Evolutionary conservation across 2,888 invertebrate genomes (phyloP).

Genomic region (Dermolepida albohirtum): DNA sequence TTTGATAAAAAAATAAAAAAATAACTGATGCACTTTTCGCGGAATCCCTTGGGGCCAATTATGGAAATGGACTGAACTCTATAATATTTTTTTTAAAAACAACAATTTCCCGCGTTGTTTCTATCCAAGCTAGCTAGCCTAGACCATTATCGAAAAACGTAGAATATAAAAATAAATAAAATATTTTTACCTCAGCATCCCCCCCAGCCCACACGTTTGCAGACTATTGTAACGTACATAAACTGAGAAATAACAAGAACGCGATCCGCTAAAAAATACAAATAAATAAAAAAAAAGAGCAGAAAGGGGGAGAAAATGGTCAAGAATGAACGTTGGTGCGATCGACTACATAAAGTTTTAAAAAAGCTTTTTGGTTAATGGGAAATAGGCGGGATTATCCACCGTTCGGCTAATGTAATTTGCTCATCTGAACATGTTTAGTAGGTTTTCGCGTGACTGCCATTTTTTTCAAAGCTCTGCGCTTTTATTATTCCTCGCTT

Average conservation of each 20-base stretch:
- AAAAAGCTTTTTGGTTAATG: conserved; percentile 65
- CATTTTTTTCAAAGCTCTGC: conserved; percentile 59
- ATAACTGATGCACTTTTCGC: no score
- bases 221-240: no score
- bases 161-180: conserved; percentile 17
- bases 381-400: conserved; percentile 63
- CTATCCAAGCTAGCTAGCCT: conserved; percentile 1
- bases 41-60: conserved; percentile 12
- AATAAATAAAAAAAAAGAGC: conserved; percentile 9
- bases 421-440: conserved; percentile 65
- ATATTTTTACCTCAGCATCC: conserved; percentile 1
- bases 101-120: conserved; percentile 4
- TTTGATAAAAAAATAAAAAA: no score
- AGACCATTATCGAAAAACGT: conserved; percentile 38
- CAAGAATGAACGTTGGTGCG: conserved; percentile 45
- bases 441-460: conserved; percentile 64
- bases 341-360: conserved; percentile 54
- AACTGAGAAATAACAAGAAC: conserved; percentile 9
- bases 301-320: conserved; percentile 45
- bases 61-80: conserved; percentile 6
- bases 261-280: conserved; percentile 29
- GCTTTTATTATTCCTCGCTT: conserved; percentile 63
- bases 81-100: neutral
- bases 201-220: no score
- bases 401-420: conserved; percentile 63